Conservation (phyloP, 2,888 invertebrate genomes). For the Molorchus minor region DNA sequence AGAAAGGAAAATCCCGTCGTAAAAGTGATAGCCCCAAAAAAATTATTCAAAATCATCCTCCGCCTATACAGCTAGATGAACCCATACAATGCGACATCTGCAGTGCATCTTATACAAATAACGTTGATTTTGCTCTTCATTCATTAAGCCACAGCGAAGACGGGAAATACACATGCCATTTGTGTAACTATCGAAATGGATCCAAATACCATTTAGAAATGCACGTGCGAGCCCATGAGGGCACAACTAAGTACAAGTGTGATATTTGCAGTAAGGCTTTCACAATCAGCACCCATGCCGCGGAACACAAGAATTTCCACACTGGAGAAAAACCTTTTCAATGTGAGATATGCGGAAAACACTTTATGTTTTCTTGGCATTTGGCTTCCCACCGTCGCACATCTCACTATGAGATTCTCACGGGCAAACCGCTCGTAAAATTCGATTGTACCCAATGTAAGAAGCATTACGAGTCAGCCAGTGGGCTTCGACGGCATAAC, state of each 20-base stretch:
- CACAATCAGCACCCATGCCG: conserved; percentile 39
- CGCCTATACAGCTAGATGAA: conserved; percentile 47
- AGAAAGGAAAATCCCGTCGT: no score
- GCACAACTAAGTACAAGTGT: conserved; percentile 48
- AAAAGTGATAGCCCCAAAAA: no score
- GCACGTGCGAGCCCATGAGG: conserved; percentile 44
- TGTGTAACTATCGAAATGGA: conserved; percentile 41
- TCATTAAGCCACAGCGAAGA: conserved; percentile 42
- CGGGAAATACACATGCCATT: conserved; percentile 42
- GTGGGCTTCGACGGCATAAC: conserved; percentile 59
- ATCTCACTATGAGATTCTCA: conserved; percentile 63
- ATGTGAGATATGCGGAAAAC: conserved; percentile 60
- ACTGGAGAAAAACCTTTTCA: conserved; percentile 62
- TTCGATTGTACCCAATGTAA: conserved; percentile 59
- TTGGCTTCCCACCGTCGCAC: conserved; percentile 64
- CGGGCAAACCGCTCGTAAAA: conserved; percentile 55
- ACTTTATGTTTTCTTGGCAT: conserved; percentile 66
- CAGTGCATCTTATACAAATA: conserved; percentile 53
- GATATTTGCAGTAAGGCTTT: conserved; percentile 51
- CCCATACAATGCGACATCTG: conserved; percentile 55
- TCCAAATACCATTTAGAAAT: conserved; percentile 40
- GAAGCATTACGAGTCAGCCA: conserved; percentile 54
- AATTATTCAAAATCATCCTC: conserved; percentile 28
- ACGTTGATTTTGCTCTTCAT: conserved; percentile 46
- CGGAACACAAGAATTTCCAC: conserved; percentile 60